Percentiles rank a stretch among this genome's conserved stretches.
Conservation (phyloP, 2,888 invertebrate genomes). For the Tholera decimalis region DNA sequence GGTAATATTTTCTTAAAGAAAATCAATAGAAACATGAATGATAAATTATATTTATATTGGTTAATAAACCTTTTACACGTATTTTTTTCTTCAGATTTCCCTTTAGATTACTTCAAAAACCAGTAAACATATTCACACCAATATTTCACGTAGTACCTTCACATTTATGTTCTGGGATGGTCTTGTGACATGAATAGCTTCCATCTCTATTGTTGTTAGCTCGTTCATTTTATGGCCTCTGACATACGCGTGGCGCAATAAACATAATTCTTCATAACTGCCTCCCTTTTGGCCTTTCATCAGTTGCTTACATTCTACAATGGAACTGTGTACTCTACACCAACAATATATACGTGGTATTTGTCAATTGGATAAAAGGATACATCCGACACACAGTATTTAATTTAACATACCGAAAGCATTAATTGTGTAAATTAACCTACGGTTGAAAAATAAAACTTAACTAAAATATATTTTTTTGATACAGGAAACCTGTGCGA, state of each 20-base stretch:
- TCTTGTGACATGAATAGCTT: constrained; percentile 19
- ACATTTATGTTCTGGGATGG: constrained; percentile 16
- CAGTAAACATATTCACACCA: not conserved
- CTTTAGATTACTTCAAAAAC: not conserved
- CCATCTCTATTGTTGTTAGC: constrained; percentile 43
- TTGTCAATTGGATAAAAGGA: constrained; percentile 27
- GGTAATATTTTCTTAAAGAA: too few species aligned
- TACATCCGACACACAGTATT: constrained; percentile 24
- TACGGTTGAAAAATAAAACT: constrained; percentile 11
- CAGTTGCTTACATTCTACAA: constrained; percentile 6
- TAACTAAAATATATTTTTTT: too few species aligned
- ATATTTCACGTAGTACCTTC: not conserved
- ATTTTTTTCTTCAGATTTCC: too few species aligned
- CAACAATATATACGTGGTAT: constrained; percentile 14
- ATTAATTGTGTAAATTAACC: constrained; percentile 10
- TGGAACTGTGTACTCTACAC: constrained; percentile 1
- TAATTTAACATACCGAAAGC: constrained; percentile 45
- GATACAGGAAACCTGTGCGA: too few species aligned
- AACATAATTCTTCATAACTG: constrained; percentile 36
- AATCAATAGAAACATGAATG: too few species aligned
- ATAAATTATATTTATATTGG: too few species aligned
- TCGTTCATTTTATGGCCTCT: constrained; percentile 35
- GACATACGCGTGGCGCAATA: constrained; percentile 26
- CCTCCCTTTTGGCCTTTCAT: constrained; percentile 27
- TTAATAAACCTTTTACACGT: too few species aligned